These are phyloP conservation scores for Drosophila yakuba DNA, from an alignment of 1,140 invertebrate genomes.

Conservation along the genomic window DNA sequence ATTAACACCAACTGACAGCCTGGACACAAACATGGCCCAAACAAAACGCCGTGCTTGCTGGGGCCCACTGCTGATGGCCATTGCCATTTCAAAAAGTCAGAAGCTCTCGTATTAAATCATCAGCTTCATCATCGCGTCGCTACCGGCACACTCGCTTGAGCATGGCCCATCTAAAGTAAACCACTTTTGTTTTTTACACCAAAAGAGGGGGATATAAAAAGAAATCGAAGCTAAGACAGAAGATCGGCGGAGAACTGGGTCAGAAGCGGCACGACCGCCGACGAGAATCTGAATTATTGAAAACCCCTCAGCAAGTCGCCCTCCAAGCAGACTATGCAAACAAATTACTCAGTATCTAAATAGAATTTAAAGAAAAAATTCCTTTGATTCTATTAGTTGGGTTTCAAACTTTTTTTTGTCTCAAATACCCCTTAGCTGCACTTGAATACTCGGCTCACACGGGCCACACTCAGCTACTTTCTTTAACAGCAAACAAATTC, in stretches of 20 bases:
- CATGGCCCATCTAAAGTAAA: conserved; percentile 49
- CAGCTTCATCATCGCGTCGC: conserved; percentile 1
- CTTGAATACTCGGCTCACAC: conserved; percentile 44
- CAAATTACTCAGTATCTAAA: conserved; percentile 27
- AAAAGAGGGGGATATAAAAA: conserved; percentile 39
- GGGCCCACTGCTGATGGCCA: conserved; percentile 13
- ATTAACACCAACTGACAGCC: conserved; percentile 69
- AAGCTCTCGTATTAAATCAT: conserved; percentile 49
- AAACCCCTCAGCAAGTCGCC: conserved; percentile 40
- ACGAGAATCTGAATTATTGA: conserved; percentile 40
- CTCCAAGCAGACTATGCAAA: conserved; percentile 30
- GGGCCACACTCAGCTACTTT: conserved; percentile 64
- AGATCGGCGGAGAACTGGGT: conserved; percentile 59
- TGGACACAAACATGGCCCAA: conserved; percentile 39
- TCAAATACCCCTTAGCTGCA: conserved; percentile 22
- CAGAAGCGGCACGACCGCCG: conserved; percentile 51
- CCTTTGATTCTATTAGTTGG: neutral
- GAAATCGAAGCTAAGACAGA: conserved; percentile 44
- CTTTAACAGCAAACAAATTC: conserved; percentile 55
- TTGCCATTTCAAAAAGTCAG: conserved; percentile 30
- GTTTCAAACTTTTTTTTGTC: neutral
- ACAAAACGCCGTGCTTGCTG: conserved; percentile 33
- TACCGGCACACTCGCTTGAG: conserved; percentile 31
- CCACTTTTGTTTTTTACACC: conserved; percentile 56
- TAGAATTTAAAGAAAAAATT: conserved; percentile 7